Conservation (phyloP, 2,888 invertebrate genomes). For the Liopterus haemorrhoidalis region DNA sequence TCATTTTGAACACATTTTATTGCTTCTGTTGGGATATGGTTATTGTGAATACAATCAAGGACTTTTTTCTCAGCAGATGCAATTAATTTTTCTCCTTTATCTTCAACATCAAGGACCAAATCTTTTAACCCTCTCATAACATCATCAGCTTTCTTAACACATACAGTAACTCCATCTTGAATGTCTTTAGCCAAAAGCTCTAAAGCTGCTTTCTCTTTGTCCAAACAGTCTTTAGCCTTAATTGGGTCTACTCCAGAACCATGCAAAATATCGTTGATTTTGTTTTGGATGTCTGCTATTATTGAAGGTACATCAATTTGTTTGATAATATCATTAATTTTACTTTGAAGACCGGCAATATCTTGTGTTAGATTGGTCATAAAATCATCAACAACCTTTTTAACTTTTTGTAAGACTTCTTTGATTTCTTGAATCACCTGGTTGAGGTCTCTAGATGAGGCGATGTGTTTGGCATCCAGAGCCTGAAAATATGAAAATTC, state of each 20-base stretch:
- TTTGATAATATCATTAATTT: conserved; percentile 13
- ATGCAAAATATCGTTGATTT: conserved; percentile 12
- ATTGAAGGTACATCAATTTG: conserved; percentile 7
- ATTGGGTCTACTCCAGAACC: conserved; percentile 3
- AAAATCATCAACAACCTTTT: conserved; percentile 5
- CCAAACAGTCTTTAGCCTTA: conserved; percentile 10
- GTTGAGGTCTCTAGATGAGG: too few relatives aligned
- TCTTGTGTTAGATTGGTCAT: conserved; percentile 3
- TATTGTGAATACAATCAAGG: background rate
- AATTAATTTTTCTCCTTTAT: background rate
- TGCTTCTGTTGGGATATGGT: background rate
- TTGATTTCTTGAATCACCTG: conserved; percentile 7
- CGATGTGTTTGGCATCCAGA: too few relatives aligned
- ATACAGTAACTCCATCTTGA: background rate
- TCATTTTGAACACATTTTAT: background rate
- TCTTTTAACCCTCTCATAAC: background rate
- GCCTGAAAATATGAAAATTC: too few relatives aligned
- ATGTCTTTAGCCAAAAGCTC: background rate
- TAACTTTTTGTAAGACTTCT: conserved; percentile 7
- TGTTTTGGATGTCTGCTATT: conserved; percentile 3
- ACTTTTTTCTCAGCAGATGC: background rate
- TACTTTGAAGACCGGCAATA: conserved; percentile 2
- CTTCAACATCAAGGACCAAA: background rate
- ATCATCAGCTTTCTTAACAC: conserved; percentile 5
- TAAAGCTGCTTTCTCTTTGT: conserved; percentile 2